Conservation (phyloP, 2,113 vertebrate species). For the Gobio gobio region DNA sequence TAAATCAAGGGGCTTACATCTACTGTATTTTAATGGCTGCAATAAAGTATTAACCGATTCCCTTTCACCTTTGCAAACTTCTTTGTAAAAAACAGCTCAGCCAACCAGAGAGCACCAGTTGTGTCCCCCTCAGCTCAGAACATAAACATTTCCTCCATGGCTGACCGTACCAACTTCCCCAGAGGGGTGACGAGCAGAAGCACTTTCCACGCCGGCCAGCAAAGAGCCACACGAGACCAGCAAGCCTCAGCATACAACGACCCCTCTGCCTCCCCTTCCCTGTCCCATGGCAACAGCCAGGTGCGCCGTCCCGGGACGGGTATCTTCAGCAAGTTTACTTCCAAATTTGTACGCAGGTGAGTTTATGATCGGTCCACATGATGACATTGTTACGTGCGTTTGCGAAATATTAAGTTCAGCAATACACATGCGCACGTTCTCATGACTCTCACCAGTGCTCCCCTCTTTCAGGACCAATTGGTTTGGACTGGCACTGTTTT, state of each 20-base stretch:
- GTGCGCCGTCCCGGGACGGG: slow-evolving; percentile 77
- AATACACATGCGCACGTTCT: background rate
- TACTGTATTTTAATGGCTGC: background rate
- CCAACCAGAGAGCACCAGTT: slow-evolving; percentile 77
- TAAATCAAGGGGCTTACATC: background rate
- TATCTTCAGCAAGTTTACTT: slow-evolving; percentile 86
- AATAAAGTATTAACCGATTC: background rate
- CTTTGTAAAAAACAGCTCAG: slow-evolving; percentile 65
- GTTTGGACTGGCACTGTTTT: slow-evolving; percentile 53
- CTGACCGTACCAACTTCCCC: slow-evolving; percentile 81
- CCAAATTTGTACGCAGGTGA: slow-evolving; percentile 86
- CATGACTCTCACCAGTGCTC: slow-evolving; percentile 43
- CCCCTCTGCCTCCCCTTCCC: slow-evolving; percentile 78
- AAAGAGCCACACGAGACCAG: slow-evolving; percentile 81
- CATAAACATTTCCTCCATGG: slow-evolving; percentile 78
- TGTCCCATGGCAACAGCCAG: slow-evolving; percentile 78
- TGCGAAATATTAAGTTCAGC: background rate
- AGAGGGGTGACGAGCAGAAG: slow-evolving; percentile 81
- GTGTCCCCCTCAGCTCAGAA: slow-evolving; percentile 83
- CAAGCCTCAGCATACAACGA: slow-evolving; percentile 73
- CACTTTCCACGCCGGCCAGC: slow-evolving; percentile 84
- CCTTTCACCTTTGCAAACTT: background rate
- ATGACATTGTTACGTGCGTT: background rate
- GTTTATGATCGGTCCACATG: slow-evolving; percentile 22
- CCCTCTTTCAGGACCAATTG: slow-evolving; percentile 49